These are phyloP conservation scores for Colistium nudipinnis DNA, from an alignment of 2,113 vertebrate species.

Conservation along the genomic window DNA sequence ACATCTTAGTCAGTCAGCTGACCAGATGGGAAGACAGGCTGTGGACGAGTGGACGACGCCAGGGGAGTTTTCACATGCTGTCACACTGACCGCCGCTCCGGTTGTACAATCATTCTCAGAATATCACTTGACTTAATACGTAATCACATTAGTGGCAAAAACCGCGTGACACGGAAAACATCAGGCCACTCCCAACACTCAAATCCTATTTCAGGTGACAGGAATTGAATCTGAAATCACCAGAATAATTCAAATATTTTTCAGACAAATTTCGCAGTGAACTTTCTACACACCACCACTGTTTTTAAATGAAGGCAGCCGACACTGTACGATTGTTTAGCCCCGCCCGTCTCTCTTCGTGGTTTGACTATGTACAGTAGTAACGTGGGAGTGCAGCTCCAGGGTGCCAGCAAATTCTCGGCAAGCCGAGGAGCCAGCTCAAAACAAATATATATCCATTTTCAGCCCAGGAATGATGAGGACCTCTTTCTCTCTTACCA, in stretches of 20 bases:
- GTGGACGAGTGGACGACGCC: constrained; percentile 12
- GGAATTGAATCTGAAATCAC: constrained; percentile 27
- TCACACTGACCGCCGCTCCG: constrained; percentile 2
- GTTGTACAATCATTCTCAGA: constrained; percentile 8
- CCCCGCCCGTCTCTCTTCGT: background rate
- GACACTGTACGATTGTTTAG: constrained; percentile 41
- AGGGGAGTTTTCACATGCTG: constrained; percentile 23
- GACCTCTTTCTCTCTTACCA: constrained; percentile 36
- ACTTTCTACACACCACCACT: constrained; percentile 29
- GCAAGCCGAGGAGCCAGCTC: constrained; percentile 36
- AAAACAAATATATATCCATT: constrained; percentile 54
- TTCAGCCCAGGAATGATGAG: constrained; percentile 35
- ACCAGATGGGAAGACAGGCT: constrained; percentile 58
- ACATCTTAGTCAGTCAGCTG: no score
- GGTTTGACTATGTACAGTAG: constrained; percentile 45
- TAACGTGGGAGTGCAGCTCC: constrained; percentile 69
- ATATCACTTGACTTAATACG: background rate
- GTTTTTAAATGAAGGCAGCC: constrained; percentile 48
- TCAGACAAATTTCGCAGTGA: constrained; percentile 9
- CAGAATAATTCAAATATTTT: constrained; percentile 21
- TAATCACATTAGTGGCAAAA: background rate
- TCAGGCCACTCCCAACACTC: background rate
- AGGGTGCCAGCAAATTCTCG: constrained; percentile 60
- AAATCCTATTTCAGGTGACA: constrained; percentile 15
- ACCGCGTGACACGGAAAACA: background rate